These are phyloP conservation scores for Anisognathus igniventris DNA, from an alignment of 2,797 vertebrate genomes.

Conservation along the genomic window DNA sequence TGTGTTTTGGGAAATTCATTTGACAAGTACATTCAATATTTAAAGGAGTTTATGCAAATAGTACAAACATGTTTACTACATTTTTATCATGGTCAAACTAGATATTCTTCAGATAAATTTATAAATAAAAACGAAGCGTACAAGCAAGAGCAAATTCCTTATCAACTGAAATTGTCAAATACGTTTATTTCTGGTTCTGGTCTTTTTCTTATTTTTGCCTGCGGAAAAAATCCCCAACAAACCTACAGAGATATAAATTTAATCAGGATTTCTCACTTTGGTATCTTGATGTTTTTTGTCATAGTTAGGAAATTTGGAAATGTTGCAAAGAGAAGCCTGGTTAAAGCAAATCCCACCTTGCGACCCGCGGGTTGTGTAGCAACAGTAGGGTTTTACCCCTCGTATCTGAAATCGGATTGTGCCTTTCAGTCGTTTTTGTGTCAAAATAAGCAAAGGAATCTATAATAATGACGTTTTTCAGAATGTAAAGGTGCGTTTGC, in stretches of 20 bases:
- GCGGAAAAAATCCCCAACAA: neutral
- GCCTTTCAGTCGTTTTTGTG: neutral
- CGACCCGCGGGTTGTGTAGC: fast-evolving
- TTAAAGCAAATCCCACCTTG: neutral
- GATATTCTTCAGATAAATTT: neutral
- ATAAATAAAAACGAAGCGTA: neutral
- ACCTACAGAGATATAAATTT: neutral
- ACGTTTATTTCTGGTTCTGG: neutral
- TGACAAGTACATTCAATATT: neutral
- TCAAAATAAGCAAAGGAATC: neutral
- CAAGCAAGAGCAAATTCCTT: neutral
- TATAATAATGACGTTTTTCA: neutral
- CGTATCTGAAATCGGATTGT: neutral
- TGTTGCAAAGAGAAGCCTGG: fast-evolving
- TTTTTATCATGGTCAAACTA: conserved; percentile 1
- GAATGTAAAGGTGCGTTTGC: fast-evolving
- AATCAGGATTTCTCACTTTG: fast-evolving
- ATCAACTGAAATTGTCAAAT: neutral
- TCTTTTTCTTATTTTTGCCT: neutral
- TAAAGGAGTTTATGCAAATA: neutral
- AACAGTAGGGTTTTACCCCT: neutral
- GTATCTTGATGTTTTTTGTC: fast-evolving
- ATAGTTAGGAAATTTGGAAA: neutral
- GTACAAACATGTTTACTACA: neutral
- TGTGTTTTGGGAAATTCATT: neutral